phyloP scores from a whole-genome alignment of 2,888 invertebrate species.

The Mesorhabditis sp. region DNA sequence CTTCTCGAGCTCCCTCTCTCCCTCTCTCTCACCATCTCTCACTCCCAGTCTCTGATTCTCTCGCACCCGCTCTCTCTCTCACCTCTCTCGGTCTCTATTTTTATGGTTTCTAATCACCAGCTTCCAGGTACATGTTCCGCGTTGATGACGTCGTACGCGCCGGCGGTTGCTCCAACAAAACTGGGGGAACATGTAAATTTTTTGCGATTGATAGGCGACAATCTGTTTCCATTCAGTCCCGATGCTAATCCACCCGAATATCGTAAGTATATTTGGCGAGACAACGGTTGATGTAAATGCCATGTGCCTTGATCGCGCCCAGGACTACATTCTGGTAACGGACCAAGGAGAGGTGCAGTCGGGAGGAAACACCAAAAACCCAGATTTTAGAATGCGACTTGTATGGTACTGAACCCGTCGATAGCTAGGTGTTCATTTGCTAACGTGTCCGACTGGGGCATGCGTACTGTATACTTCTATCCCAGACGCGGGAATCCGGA shows the following conservation, averaged over 20 bases:
- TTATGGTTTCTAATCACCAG: conserved; percentile 7
- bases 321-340: conserved; percentile 55
- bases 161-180: conserved; percentile 72
- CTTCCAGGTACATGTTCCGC: conserved; percentile 77
- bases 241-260: conserved; percentile 70
- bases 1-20: conserved; percentile 67
- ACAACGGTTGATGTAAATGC: conserved; percentile 93
- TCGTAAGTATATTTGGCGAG: conserved; percentile 94
- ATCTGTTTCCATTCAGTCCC: conserved; percentile 37
- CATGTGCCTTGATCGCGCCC: conserved; percentile 75
- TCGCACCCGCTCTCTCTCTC: neutral
- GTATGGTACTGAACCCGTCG: conserved; percentile 51
- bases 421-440: conserved; percentile 56
- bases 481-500: conserved; percentile 49
- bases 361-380: neutral
- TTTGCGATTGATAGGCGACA: neutral
- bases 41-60: no score
- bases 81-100: neutral
- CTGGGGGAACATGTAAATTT: conserved; percentile 56
- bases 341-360: conserved; percentile 43
- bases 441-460: conserved; percentile 57
- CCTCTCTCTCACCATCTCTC: neutral
- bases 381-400: conserved; percentile 40
- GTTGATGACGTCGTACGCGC: conserved; percentile 88
- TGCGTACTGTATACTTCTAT: conserved; percentile 56